Percentiles rank a stretch among this genome's conserved stretches.
Evolutionary conservation across 2,113 vertebrate genomes (phyloP).

Genomic region (Onychorhynchus coronatus): DNA sequence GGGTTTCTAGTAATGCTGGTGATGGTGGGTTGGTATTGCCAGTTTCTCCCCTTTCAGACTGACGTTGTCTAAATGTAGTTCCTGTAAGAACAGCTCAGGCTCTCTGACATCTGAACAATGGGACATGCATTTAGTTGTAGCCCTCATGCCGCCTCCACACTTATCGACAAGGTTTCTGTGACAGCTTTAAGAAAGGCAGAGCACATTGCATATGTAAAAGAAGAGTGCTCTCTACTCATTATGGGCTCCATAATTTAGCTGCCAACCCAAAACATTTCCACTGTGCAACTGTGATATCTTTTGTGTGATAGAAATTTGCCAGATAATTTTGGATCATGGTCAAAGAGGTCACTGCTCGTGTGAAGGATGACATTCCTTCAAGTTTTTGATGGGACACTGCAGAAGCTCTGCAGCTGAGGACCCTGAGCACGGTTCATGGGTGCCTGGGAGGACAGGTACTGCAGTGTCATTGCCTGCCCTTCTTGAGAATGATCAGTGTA

Average conservation of each 20-base stretch:
- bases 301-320: not conserved
- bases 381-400: not conserved
- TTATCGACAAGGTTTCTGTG: slow-evolving; percentile 1
- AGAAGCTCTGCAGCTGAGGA: not conserved
- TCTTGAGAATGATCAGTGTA: not conserved
- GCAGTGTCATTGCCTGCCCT: not conserved
- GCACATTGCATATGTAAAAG: slow-evolving; percentile 52
- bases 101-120: slow-evolving; percentile 61
- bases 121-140: slow-evolving; percentile 51
- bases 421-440: not conserved
- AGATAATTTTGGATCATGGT: not conserved
- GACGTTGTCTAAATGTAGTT: not conserved
- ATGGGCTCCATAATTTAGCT: slow-evolving; percentile 14
- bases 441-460: not conserved
- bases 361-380: not conserved
- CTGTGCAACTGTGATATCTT: not conserved
- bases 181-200: slow-evolving; percentile 55
- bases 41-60: not conserved
- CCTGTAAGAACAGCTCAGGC: slow-evolving; percentile 27
- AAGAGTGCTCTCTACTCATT: slow-evolving; percentile 30
- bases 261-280: slow-evolving; percentile 15
- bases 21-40: not conserved
- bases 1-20: not conserved
- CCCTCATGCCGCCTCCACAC: slow-evolving; percentile 28
- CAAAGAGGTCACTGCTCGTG: not conserved